These are phyloP conservation scores for Labeo calbasu DNA, from an alignment of 2,797 vertebrate genomes.

Conservation along the genomic window DNA sequence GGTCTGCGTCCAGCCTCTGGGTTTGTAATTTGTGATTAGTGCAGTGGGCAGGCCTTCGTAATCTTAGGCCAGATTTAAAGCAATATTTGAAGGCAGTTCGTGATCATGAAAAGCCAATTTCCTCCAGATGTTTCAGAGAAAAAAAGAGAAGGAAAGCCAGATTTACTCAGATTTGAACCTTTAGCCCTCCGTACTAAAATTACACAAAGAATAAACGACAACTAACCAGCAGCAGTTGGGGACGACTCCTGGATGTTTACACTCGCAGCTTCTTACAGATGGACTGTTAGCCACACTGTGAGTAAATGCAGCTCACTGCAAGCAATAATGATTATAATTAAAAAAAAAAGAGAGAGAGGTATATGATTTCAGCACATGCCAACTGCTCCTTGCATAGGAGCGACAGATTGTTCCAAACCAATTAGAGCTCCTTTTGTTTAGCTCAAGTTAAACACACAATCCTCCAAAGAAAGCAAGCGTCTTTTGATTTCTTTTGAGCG, in stretches of 20 bases:
- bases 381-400: slow-evolving; percentile 73
- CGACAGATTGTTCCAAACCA: slow-evolving; percentile 83
- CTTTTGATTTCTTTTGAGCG: slow-evolving; percentile 81
- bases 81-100: slow-evolving; percentile 52
- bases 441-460: slow-evolving; percentile 77
- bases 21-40: slow-evolving; percentile 66
- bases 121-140: slow-evolving; percentile 54
- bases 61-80: slow-evolving; percentile 53
- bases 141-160: slow-evolving; percentile 30
- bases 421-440: slow-evolving; percentile 82
- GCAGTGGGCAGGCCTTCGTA: slow-evolving; percentile 50
- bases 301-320: slow-evolving; percentile 28
- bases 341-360: slow-evolving; percentile 40
- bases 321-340: slow-evolving; percentile 37
- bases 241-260: slow-evolving; percentile 38
- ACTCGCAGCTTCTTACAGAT: slow-evolving; percentile 32
- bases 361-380: slow-evolving; percentile 67
- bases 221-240: slow-evolving; percentile 42
- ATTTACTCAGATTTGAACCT: slow-evolving; percentile 46
- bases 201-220: slow-evolving; percentile 36
- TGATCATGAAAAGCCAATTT: slow-evolving; percentile 54
- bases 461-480: slow-evolving; percentile 73
- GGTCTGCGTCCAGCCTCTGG: slow-evolving; percentile 55
- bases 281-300: slow-evolving; percentile 36
- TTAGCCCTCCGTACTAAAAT: slow-evolving; percentile 33